A percentile compares a stretch with the other conserved stretches of the same genome.
Evolutionary conservation across 1,140 invertebrate species (phyloP).

Genomic region (Cardiocondyla obscurior): DNA sequence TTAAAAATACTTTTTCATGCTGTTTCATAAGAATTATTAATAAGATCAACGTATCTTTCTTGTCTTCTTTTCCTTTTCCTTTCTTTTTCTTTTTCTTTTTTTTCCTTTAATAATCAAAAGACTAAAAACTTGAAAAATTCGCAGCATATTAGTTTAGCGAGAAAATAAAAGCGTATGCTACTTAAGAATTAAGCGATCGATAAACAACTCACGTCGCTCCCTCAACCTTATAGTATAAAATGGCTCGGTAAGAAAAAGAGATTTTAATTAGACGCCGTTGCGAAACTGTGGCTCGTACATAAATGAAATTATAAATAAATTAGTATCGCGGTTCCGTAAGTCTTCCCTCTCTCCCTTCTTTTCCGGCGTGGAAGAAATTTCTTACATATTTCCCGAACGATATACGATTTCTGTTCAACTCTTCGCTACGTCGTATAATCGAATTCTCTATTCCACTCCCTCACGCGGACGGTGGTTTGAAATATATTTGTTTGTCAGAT

Average conservation of each 20-base stretch:
- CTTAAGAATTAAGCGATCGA: conserved; percentile 22
- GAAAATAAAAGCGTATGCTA: conserved; percentile 3
- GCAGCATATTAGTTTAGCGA: not conserved
- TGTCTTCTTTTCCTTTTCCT: not conserved
- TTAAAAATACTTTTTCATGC: not conserved
- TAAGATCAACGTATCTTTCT: not conserved
- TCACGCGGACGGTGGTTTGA: conserved; percentile 43
- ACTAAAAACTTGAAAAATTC: not conserved
- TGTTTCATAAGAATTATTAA: not conserved
- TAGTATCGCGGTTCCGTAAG: not conserved
- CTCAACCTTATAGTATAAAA: not conserved
- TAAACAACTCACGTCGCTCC: not conserved
- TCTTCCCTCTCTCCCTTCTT: not conserved
- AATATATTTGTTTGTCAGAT: conserved; percentile 73
- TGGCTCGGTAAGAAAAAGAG: not conserved
- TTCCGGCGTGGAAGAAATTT: not conserved
- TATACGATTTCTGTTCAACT: conserved; percentile 52
- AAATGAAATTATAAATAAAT: conserved; percentile 30
- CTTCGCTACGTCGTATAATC: conserved; percentile 34
- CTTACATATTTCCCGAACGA: conserved; percentile 28
- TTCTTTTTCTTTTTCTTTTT: not conserved
- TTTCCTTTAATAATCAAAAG: not conserved
- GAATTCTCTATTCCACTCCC: conserved; percentile 37
- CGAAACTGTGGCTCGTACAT: not conserved
- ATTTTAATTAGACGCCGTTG: not conserved